Evolutionary conservation across 2,797 vertebrate species (phyloP), one percentile per base, ranked within the genome.

Genomic region (Microcaecilia unicolor): DNA sequence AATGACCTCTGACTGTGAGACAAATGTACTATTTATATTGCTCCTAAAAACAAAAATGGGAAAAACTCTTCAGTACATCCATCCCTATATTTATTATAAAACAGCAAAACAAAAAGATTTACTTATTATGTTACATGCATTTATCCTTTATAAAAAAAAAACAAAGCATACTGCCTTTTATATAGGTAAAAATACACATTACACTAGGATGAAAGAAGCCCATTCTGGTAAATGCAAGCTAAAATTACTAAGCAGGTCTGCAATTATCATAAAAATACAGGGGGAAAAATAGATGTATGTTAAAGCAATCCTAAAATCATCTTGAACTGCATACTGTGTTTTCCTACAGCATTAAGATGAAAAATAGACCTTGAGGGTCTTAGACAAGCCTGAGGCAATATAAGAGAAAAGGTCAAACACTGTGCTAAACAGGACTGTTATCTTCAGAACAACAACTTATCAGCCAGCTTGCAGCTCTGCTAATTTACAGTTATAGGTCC

Each of bases 401-500:
- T 84, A 75, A 88, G 92, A 86, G 70, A 68, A 84, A 89, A 91
- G 83, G 89, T 90, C 86, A 96, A 90, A 84, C 69, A 84, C 80
- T 76, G 72, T 81, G 70, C 81, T 85, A 86, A 85, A 86, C 90
- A 80, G 78, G 75, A 76, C 78, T 58, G 68, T 86, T 91, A 88
- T 90, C 83, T 88, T 87, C 80, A 78, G 72, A 83, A 81, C 84
- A 86, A 82, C 79, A 85, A 87, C 77, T 88, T 91, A 89, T 85
- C 85, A 75, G 84, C 67, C 81, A 86, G 81, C 76, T 80, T 75
- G 70, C 83, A 88, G 81, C 68, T 70, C 67, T 84, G 81, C 76
- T 90, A 93, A 93, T 89, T 93, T 92, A 90, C 81, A 92, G 83
- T 85, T 87, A 86, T 88, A 87, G 82, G 80, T 92, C 88, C 85